phyloP scores from a whole-genome alignment of 2,113 vertebrate species.

The Misgurnus mizolepis region DNA sequence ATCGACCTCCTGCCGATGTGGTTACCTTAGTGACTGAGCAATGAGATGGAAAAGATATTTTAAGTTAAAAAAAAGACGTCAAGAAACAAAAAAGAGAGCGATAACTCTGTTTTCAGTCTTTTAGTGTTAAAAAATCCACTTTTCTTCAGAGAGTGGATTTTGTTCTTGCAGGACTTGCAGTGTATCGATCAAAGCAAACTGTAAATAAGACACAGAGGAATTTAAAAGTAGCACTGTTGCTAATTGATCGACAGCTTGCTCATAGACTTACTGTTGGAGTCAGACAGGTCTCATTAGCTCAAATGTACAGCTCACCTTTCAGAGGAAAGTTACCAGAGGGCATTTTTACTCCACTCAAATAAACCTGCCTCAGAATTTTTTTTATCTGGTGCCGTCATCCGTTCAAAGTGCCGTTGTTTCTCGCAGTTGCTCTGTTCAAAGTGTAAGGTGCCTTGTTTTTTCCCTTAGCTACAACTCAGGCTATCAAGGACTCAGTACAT shows the following conservation, averaged over 20 bases:
- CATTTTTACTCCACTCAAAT: conserved; percentile 44
- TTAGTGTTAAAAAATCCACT: conserved; percentile 56
- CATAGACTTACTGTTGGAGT: conserved; percentile 68
- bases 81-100: conserved; percentile 33
- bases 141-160: conserved; percentile 65
- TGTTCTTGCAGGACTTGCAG: conserved; percentile 67
- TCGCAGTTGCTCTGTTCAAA: conserved; percentile 59
- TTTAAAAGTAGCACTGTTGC: conserved; percentile 63
- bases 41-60: conserved; percentile 34
- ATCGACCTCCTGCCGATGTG: conserved; percentile 58
- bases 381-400: conserved; percentile 48
- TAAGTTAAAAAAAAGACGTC: conserved; percentile 23
- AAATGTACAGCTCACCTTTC: conserved; percentile 57
- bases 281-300: conserved; percentile 70
- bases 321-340: conserved; percentile 60
- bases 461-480: conserved; percentile 25
- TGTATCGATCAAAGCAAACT: conserved; percentile 73
- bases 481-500: conserved; percentile 51
- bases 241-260: conserved; percentile 76
- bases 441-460: conserved; percentile 45
- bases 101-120: conserved; percentile 56
- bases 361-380: conserved; percentile 44
- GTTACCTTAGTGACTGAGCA: conserved; percentile 50
- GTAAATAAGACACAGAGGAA: conserved; percentile 78
- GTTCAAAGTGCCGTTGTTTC: conserved; percentile 55